Evolutionary conservation across 2,888 invertebrate species (phyloP).

Genomic region (Stramonita haemastoma): DNA sequence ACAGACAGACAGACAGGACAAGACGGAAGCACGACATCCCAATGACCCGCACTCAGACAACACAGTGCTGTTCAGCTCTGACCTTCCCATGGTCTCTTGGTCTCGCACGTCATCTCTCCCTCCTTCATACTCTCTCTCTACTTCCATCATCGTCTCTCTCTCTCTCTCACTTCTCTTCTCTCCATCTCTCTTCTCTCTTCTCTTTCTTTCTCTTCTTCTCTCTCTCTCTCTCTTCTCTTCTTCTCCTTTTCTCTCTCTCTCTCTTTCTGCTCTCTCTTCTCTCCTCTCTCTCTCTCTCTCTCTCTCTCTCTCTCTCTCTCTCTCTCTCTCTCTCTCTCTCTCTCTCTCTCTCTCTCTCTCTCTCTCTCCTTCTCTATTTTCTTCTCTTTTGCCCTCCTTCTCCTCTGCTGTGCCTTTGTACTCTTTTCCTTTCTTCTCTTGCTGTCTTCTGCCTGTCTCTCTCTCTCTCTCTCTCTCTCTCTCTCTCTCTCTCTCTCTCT

Average conservation of each 20-base stretch:
- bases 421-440: no score
- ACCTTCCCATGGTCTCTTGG: no score
- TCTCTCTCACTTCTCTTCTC: background rate
- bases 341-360: background rate
- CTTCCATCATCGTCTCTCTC: background rate
- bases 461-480: background rate
- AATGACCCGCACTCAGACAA: no score
- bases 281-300: background rate
- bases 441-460: background rate
- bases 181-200: background rate
- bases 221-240: background rate
- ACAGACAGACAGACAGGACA: background rate
- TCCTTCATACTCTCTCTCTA: background rate
- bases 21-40: no score
- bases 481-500: background rate
- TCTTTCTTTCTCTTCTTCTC: conserved; percentile 7
- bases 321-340: background rate
- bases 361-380: background rate
- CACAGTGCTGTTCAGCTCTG: no score
- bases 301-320: background rate
- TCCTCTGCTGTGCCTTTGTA: background rate
- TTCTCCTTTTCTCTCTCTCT: background rate
- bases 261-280: background rate
- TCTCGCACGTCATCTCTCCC: background rate
- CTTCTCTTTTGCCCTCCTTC: background rate